phyloP scores from a whole-genome alignment of 2,888 invertebrate species.

The Andricus quercusramuli region DNA sequence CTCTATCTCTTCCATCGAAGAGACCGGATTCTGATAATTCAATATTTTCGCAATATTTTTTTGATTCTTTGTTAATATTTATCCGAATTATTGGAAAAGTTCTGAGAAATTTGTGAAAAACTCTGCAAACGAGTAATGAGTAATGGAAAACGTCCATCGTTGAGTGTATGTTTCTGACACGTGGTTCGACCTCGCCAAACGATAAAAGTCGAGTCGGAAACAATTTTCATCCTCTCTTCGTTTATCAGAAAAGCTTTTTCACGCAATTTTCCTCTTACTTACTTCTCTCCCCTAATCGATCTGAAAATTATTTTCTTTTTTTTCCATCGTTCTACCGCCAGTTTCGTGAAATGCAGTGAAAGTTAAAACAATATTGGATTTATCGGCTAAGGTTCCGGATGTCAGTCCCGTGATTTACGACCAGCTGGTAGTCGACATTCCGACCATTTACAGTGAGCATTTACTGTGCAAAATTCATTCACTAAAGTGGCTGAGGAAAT shows the following conservation, averaged over 20 bases:
- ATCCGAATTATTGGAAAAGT: background rate
- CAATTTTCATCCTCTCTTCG: conserved; percentile 14
- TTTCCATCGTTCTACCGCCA: conserved; percentile 9
- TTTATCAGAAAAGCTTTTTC: conserved; percentile 7
- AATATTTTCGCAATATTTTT: background rate
- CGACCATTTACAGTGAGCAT: conserved; percentile 45
- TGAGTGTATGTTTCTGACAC: conserved; percentile 46
- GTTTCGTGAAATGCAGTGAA: conserved; percentile 70
- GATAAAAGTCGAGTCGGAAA: conserved; percentile 26
- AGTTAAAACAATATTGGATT: conserved; percentile 78
- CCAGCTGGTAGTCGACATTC: conserved; percentile 53
- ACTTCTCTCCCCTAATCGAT: background rate
- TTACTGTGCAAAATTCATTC: background rate
- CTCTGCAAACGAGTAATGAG: conserved; percentile 43
- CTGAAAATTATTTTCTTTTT: background rate
- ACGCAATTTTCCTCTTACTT: background rate
- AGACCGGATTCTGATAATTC: too few species aligned
- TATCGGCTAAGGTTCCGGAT: conserved; percentile 67
- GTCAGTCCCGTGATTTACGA: conserved; percentile 58
- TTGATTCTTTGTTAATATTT: background rate
- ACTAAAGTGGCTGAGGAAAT: background rate
- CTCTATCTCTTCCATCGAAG: too few species aligned
- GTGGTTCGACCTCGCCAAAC: conserved; percentile 37
- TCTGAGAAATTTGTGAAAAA: background rate
- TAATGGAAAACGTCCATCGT: conserved; percentile 54